phyloP scores from a whole-genome alignment of 2,797 vertebrate species.

The Syndactyla subalaris region DNA sequence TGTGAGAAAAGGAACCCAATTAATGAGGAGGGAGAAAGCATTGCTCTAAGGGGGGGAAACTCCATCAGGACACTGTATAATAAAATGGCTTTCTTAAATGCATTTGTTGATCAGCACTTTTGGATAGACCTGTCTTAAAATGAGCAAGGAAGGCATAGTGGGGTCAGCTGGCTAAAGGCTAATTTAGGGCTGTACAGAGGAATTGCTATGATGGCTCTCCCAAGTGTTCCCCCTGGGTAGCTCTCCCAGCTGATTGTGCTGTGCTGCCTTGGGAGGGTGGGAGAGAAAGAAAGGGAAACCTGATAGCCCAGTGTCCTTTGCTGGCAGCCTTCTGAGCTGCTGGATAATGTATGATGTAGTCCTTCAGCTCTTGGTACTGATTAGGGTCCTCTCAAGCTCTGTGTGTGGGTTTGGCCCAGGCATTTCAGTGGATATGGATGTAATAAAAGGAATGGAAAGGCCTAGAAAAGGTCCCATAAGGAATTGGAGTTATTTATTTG shows the following conservation, averaged over 20 bases:
- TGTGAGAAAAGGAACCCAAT: background rate
- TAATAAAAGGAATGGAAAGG: background rate
- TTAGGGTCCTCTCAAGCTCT: background rate
- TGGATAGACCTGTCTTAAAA: background rate
- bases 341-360: background rate
- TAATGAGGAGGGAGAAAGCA: background rate
- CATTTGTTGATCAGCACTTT: background rate
- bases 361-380: background rate
- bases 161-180: background rate
- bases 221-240: background rate
- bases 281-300: background rate
- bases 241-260: background rate
- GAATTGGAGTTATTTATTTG: background rate
- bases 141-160: background rate
- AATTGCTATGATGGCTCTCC: background rate
- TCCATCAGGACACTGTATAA: background rate
- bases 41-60: background rate
- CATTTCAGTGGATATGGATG: background rate
- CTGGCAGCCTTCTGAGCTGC: background rate
- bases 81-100: background rate
- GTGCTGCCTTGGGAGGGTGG: background rate
- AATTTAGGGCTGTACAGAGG: background rate
- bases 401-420: background rate
- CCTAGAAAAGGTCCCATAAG: background rate
- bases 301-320: background rate